Evolutionary conservation across 2,797 vertebrate species (phyloP).

Genomic region (Thripadectes ignobilis): DNA sequence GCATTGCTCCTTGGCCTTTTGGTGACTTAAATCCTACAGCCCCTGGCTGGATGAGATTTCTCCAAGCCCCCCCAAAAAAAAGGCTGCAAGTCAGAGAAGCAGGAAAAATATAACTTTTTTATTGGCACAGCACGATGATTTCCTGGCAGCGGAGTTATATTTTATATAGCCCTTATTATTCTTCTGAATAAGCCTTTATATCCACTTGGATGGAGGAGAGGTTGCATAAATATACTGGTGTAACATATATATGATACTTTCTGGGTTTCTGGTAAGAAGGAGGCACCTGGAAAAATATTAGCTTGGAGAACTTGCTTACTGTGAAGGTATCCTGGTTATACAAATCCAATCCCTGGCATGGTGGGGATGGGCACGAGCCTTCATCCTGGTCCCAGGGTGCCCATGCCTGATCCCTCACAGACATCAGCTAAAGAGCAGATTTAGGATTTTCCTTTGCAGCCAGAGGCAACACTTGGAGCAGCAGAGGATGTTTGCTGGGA

Average conservation of each 20-base stretch:
- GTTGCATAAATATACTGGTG: not conserved
- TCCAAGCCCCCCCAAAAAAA: conserved; percentile 14
- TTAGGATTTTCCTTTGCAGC: not conserved
- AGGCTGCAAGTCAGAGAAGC: conserved; percentile 53
- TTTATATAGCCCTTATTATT: conserved; percentile 57
- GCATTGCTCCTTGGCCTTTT: not conserved
- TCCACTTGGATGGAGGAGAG: conserved; percentile 23
- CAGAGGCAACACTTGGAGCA: not conserved
- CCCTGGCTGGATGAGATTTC: not conserved
- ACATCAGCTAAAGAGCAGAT: not conserved
- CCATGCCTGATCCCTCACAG: not conserved
- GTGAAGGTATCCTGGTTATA: not conserved
- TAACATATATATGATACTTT: not conserved
- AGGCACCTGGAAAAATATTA: conserved; percentile 31
- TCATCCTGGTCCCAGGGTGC: not conserved
- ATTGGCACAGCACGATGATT: conserved; percentile 21
- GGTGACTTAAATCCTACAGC: not conserved
- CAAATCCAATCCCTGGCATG: not conserved
- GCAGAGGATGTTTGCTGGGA: not conserved
- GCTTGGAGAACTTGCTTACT: not conserved
- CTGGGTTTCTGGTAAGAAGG: not conserved
- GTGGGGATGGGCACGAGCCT: not conserved
- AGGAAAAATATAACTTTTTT: conserved; percentile 43
- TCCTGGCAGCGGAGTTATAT: conserved; percentile 62
- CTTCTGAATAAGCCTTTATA: conserved; percentile 56